Base-by-base conservation (phyloP, 2,888 invertebrate species). In the Morpho helenor region DNA sequence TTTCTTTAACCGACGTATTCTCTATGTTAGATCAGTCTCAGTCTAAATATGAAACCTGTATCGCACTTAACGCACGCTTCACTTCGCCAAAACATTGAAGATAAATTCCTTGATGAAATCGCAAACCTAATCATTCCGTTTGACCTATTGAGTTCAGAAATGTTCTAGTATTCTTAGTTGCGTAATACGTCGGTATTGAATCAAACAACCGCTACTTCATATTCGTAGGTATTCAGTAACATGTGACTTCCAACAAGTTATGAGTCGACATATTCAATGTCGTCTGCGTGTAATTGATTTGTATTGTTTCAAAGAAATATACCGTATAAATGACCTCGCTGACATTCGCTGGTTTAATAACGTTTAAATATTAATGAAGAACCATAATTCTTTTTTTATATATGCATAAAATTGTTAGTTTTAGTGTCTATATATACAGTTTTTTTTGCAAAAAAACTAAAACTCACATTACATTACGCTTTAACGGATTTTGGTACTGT, bases 181-280 rank as follows among this genome's bases (percentile, higher is more conserved):
- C 43, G n/a, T 9, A 43, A 43, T 9, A 9, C 43, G 8, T 43
- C n/a, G 43, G 6, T n/a, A 43, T n/a, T 43, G n/a, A 43, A 43
- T 43, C n/a, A 43, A 9, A n/a, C n/a, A 8, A 43, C 43, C 8
- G 42, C 9, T 8, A 43, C 42, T 9, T 8, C 42, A 9, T 43
- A 9, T 9, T 9, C 9, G 9, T 43, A 9, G 8, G 9, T 9
- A 9, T 43, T 52, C 9, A 43, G 45, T 45, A 52, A 45, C 52
- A 46, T 46, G 52, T 46, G 52, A 53, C 52, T 46, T 46, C 46
- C 52, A 40, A 46, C 22, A 7, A 31, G 52, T 45, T 45, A n/a
- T 40, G 56, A 51, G 23, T 51, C 46, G 42, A 42, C 42, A 53
- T 41, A 46, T 47, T 47, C 47, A 8, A 54, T 42, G 41, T 47